Conservation (phyloP, 92 coral and sea anemone species). For the Isaurus tuberculatus region DNA sequence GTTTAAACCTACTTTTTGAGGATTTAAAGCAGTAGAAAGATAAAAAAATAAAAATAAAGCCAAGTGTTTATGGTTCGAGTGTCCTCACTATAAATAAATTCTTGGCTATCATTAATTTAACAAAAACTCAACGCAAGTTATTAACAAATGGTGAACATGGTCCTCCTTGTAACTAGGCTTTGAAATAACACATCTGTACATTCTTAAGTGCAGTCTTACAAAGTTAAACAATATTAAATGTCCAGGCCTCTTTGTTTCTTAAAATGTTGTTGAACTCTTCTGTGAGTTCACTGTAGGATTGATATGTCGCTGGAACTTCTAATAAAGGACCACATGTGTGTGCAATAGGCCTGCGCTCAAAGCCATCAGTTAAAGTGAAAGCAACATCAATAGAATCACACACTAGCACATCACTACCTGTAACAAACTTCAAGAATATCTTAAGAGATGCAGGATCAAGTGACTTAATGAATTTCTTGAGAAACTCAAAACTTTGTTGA, state of each 20-base stretch:
- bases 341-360: constrained; percentile 34
- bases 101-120: neutral
- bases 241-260: constrained; percentile 52
- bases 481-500: constrained; percentile 2
- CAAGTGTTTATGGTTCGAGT: constrained; percentile 2
- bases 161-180: neutral
- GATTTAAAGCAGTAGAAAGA: neutral
- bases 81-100: neutral
- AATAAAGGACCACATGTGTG: constrained; percentile 57
- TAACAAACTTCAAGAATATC: constrained; percentile 24
- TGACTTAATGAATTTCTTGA: constrained; percentile 9
- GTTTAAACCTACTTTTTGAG: too few relatives aligned
- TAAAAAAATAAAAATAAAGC: neutral
- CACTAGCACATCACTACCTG: constrained; percentile 26
- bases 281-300: constrained; percentile 54
- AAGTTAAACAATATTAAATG: constrained; percentile 26
- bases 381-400: neutral
- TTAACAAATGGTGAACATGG: neutral
- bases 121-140: neutral
- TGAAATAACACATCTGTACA: neutral
- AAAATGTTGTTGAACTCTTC: constrained; percentile 61
- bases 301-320: constrained; percentile 65
- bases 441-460: constrained; percentile 13
- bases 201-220: constrained; percentile 6
- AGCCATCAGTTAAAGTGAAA: constrained; percentile 11